Percentiles rank a stretch among this genome's conserved stretches.
phyloP scores from a whole-genome alignment of 2,797 vertebrate genomes.

The Galago senegalensis region DNA sequence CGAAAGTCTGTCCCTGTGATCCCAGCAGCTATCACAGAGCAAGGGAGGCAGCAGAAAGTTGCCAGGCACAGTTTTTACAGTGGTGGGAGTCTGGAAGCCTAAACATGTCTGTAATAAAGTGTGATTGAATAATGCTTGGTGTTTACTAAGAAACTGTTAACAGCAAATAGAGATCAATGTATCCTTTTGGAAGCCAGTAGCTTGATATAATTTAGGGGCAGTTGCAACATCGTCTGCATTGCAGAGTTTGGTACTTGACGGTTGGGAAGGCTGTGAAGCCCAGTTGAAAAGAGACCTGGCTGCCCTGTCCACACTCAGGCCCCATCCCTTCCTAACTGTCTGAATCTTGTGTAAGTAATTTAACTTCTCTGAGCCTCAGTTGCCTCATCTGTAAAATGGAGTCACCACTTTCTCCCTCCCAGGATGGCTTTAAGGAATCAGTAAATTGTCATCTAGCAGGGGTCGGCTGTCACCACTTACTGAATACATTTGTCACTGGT shows the following conservation, averaged over 20 bases:
- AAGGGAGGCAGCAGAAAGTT: background rate
- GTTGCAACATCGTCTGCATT: accelerated
- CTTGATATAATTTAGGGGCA: background rate
- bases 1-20: background rate
- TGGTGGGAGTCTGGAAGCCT: background rate
- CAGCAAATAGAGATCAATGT: background rate
- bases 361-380: background rate
- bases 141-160: background rate
- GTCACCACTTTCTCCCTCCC: background rate
- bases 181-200: background rate
- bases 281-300: background rate
- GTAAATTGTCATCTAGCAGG: background rate
- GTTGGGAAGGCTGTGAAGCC: background rate
- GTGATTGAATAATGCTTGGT: background rate
- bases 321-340: accelerated
- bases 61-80: background rate
- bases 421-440: background rate
- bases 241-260: too few species aligned
- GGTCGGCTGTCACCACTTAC: too few species aligned
- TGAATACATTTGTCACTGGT: background rate
- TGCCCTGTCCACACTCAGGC: background rate
- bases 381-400: background rate
- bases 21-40: background rate
- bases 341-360: background rate
- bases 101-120: background rate